These are phyloP conservation scores for Salticus scenicus DNA, from an alignment of 2,888 invertebrate genomes.

Conservation along the genomic window DNA sequence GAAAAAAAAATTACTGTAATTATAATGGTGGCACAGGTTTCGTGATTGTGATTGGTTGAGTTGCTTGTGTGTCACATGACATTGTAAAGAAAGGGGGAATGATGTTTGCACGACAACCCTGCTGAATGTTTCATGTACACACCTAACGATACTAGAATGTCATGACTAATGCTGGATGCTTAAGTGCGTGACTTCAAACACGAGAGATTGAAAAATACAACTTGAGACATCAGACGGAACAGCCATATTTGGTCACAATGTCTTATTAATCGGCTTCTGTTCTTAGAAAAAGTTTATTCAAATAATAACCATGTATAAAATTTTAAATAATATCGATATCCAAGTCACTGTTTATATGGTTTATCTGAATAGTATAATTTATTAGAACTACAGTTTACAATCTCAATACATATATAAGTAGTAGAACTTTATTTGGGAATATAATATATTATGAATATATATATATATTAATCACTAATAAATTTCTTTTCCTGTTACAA, in stretches of 20 bases:
- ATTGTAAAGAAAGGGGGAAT: not conserved
- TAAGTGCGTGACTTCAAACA: not conserved
- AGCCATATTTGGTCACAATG: conserved; percentile 34
- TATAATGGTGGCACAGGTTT: conserved; percentile 67
- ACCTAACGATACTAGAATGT: conserved; percentile 32
- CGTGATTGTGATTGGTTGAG: conserved; percentile 47
- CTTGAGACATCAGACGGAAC: not conserved
- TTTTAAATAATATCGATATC: too few species aligned
- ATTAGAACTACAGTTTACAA: too few species aligned
- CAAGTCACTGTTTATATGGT: too few species aligned
- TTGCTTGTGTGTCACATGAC: conserved; percentile 46
- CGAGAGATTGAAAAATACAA: not conserved
- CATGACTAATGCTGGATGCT: conserved; percentile 42
- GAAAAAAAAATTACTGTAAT: conserved; percentile 47
- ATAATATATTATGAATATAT: too few species aligned
- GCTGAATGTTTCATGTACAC: conserved; percentile 61
- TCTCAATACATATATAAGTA: too few species aligned
- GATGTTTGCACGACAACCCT: conserved; percentile 19
- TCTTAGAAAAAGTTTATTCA: too few species aligned
- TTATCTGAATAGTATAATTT: too few species aligned
- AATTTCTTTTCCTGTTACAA: too few species aligned
- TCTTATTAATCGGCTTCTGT: too few species aligned
- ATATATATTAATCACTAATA: too few species aligned
- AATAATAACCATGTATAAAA: too few species aligned
- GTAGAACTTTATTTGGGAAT: too few species aligned